Evolutionary conservation across 1,140 invertebrate genomes (phyloP), one percentile per base, ranked within the genome.

Genomic region (Laodelphax striatellus): DNA sequence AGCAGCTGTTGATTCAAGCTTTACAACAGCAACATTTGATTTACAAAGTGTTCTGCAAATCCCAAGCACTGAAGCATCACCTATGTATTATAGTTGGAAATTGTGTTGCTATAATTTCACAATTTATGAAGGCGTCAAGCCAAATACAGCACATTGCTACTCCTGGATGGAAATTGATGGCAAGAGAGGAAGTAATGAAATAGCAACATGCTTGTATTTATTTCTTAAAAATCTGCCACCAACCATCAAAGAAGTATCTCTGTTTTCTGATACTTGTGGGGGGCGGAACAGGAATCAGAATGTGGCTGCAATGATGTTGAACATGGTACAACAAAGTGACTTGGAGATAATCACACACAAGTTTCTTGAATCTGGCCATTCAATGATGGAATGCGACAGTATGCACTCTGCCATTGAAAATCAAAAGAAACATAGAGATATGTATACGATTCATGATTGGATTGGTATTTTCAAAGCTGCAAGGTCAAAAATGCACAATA

Each of bases 271-370:
- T 52, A 66, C 57, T 19, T 66, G 60, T 41, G 58, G 64, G 17
- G 62, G 64, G 22, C 65, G 66, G 61, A 66, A 66, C 46, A 57
- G 57, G 14, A 66, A 66, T 52, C 22, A 65, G 31, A 34, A 63
- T 58, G 46, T 66, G 16, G 62, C 52, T 13, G 61, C 57, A 22
- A 14, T 65, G 17, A 57, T 65, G 10, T 31, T 66, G 17, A 60
- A 60, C 52, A 28, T 42, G 21, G 55, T 63, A n/a, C 63, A 65
- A 60, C 46, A 31, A 28, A 59, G 21, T 57, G 38, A 59, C 55
- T 22, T 65, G n/a, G 28, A 58, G 44, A 38, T 57, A 28, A 62
- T 65, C 24, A 52, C 34, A 64, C 58, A 63, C 65, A 38, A 65
- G 28, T 22, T 65, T 65, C 53, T 57, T 65, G 42, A 58, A 64